Base-by-base conservation (phyloP, 2,797 vertebrate genomes). In the Argyrosomus regius region DNA sequence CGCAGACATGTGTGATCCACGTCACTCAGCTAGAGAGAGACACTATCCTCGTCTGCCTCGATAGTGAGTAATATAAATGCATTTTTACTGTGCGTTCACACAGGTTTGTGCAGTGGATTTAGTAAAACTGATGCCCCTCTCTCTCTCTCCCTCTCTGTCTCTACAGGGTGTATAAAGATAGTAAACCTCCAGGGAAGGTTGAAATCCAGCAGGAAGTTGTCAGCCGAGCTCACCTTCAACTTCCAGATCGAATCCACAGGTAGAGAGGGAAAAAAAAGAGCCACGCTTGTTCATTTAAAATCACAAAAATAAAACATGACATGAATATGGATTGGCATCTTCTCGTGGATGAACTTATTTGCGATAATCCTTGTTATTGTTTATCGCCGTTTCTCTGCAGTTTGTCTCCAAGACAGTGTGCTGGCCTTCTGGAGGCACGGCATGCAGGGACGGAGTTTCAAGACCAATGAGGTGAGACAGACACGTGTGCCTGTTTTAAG, bases 391-490 rank as follows among this genome's bases (percentile, higher is more conserved):
- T 50, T 57, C 13, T 82, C 62, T 90, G 57, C 88, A 99, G 98
- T 99, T 85, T 99, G 98, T 93, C 97, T 99, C 90, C 98, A 99
- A 80, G 98, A 99, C 94, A 99, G 98, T 0, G 98, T 99, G 17
- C 83, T 99, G 91, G 98, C 98, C 72, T 99, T 99, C 94, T 99
- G 98, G 98, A 99, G 97, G 26, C 98, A 99, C 0, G 98, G 98
- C 20, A 99, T 99, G 98, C 98, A 99, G 90, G 98, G 98, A 31
- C 96, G 98, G 85, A 99, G 98, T 93, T 99, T 99, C 91, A 99
- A 97, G 88, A 98, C 98, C 57, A 97, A 98, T 66, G 98, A 99
- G 94, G 98, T 98, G 87, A 87, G 87, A 61, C 4, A 56, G 26
- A 6, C 9, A 31, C 28, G 28, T 31, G 13, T n/a, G 28, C 17